Percentiles rank a stretch among this genome's conserved stretches.
These are phyloP conservation scores for Drosophila ogumai DNA, from an alignment of 1,140 invertebrate genomes.

Conservation along the genomic window DNA sequence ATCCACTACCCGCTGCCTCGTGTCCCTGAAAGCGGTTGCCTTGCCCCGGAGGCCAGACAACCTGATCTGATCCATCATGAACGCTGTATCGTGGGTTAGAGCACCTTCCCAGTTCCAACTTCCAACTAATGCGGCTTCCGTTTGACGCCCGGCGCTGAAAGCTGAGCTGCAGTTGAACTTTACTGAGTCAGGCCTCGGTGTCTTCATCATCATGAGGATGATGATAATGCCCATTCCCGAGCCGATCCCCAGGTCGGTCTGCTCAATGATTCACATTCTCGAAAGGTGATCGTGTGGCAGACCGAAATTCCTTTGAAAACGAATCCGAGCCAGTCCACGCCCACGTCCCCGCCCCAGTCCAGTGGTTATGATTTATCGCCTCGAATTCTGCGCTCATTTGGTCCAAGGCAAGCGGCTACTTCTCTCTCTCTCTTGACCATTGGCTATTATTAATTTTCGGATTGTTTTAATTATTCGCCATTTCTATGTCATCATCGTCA, in stretches of 20 bases:
- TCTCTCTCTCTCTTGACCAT: constrained; percentile 13
- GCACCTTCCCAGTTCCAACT: constrained; percentile 32
- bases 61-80: constrained; percentile 36
- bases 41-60: constrained; percentile 38
- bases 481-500: constrained; percentile 42
- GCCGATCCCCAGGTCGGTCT: constrained; percentile 12
- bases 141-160: constrained; percentile 76
- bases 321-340: constrained; percentile 43
- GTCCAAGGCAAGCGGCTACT: constrained; percentile 69
- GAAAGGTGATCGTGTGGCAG: constrained; percentile 65
- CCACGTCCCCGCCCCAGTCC: constrained; percentile 28
- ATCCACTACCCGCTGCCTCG: constrained; percentile 19
- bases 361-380: constrained; percentile 64
- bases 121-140: constrained; percentile 74
- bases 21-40: constrained; percentile 13
- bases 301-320: constrained; percentile 69
- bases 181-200: constrained; percentile 18
- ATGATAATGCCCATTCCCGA: background rate
- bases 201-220: constrained; percentile 17
- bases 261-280: constrained; percentile 66
- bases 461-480: constrained; percentile 29
- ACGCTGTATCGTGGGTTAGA: constrained; percentile 13
- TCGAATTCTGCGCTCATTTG: constrained; percentile 37
- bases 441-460: constrained; percentile 10
- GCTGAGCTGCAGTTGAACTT: constrained; percentile 49